A percentile compares a stretch with the other conserved stretches of the same genome.
Conservation (phyloP, 2,113 vertebrate species). For the Montifringilla adamsi region DNA sequence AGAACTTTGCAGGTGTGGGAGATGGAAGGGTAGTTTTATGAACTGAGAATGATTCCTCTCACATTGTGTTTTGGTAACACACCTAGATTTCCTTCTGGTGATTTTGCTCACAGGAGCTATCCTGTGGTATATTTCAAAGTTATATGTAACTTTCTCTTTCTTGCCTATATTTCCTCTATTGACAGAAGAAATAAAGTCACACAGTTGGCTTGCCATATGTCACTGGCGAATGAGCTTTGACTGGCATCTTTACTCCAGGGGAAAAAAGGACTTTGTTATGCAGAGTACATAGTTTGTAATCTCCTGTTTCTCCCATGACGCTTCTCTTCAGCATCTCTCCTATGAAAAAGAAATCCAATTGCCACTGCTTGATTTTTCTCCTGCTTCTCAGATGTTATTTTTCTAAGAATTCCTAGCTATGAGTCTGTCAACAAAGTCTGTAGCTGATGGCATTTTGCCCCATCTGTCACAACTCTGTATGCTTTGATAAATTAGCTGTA, state of each 20-base stretch:
- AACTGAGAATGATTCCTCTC: background rate
- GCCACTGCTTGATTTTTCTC: background rate
- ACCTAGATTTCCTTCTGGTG: background rate
- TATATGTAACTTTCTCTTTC: background rate
- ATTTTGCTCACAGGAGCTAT: background rate
- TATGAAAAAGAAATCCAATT: background rate
- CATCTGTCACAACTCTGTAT: background rate
- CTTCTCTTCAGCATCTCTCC: background rate
- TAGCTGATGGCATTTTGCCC: background rate
- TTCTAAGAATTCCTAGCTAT: background rate
- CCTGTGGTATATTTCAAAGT: background rate
- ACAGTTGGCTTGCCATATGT: background rate
- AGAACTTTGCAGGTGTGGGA: background rate
- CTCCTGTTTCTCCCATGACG: background rate
- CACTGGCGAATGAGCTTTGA: background rate
- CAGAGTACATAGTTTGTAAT: background rate
- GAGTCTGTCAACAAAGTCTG: background rate
- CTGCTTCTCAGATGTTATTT: background rate
- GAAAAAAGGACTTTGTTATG: background rate
- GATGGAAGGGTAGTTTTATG: background rate
- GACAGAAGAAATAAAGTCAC: background rate
- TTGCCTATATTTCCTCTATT: background rate
- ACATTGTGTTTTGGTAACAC: background rate
- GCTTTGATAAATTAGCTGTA: constrained; percentile 36
- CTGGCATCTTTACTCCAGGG: background rate